These are phyloP conservation scores for Cuculus canorus DNA, from an alignment of 2,797 vertebrate species.

Conservation along the genomic window DNA sequence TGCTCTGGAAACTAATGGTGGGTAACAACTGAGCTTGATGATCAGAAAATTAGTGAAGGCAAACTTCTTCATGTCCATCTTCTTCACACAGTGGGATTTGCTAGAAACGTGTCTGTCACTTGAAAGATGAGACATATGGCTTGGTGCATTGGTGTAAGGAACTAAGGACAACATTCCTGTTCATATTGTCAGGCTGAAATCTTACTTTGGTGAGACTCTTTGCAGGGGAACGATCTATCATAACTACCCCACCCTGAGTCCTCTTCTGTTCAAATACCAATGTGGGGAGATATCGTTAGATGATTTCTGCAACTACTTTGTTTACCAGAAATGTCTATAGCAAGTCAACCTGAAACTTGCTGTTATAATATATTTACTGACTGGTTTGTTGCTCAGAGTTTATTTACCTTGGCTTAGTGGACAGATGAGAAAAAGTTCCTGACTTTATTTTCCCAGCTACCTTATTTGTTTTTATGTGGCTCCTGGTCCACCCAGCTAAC, in stretches of 20 bases:
- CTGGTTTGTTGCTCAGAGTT: not conserved
- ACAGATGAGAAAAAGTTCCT: not conserved
- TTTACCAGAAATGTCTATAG: not conserved
- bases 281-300: not conserved
- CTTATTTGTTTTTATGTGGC: not conserved
- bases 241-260: not conserved
- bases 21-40: not conserved
- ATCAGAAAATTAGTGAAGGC: not conserved
- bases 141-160: not conserved
- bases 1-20: not conserved
- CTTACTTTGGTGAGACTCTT: not conserved
- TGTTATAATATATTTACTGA: constrained; percentile 1
- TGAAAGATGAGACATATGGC: not conserved
- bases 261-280: not conserved
- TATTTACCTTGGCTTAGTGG: not conserved
- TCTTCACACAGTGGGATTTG: not conserved
- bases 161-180: not conserved
- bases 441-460: not conserved
- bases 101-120: not conserved
- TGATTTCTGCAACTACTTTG: not conserved
- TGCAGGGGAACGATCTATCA: not conserved
- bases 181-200: not conserved
- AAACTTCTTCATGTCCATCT: not conserved
- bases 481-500: not conserved
- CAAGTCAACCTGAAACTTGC: constrained; percentile 39